Base-by-base conservation (phyloP, 2,797 vertebrate genomes). In the Lemur catta region DNA sequence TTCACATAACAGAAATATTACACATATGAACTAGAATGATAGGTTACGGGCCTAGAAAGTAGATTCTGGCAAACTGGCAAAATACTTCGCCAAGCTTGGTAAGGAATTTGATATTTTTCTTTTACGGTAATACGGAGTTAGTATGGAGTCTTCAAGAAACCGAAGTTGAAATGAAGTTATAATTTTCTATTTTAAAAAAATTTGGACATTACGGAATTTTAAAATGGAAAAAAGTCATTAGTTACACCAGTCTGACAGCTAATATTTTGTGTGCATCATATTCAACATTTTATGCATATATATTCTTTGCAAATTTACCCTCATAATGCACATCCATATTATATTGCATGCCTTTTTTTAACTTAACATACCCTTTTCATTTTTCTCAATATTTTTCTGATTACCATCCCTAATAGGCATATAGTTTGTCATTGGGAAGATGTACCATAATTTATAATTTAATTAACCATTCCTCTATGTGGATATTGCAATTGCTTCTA, bases 321-420 rank as follows among this genome's bases (percentile, higher is more conserved):
- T 82, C 15, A 55, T 84, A 86, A 94, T 35, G 4, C 8, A 61
- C 10, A 93, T 88, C 87, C 17, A 50, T 93, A 84, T 85, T 24
- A 43, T 13, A 50, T 80, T 81, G 48, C 71, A 82, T 81, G 69
- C 4, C 14, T 55, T 74, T 89, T 96, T 86, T 55, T 18, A n/a
- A 84, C 17, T 88, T 95, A 93, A 75, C 18, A 38, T 71, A 93
- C 57, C 24, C 74, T 50, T 63, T 52, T 79, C 8, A 59, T 93
- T 96, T 91, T 76, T 81, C 41, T 88, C 72, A 91, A 30, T 46
- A 69, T 86, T 88, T 92, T 85, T 82, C 71, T 90, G 79, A 93
- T 90, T 94, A 79, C 46, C 52, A 93, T 85, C 78, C 14, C 59
- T 94, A 82, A 85, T 71, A 89, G 38, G 28, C 30, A 81, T 63